Conservation (phyloP, 2,888 invertebrate genomes). For the Apodemia mormo region DNA sequence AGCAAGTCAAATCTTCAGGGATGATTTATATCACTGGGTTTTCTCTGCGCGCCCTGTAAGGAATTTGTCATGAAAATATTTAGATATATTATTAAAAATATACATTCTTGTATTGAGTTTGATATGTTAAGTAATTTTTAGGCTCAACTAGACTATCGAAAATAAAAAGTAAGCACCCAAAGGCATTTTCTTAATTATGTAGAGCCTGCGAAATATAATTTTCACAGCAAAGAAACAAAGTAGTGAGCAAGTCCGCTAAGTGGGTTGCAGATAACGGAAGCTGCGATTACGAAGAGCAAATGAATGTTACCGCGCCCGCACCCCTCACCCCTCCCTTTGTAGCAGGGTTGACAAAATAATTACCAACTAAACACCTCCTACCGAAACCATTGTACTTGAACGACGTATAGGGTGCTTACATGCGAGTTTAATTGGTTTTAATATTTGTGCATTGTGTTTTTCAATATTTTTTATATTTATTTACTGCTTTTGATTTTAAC, state of each 20-base stretch:
- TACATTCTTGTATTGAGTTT: no score
- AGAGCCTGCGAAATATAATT: slow-evolving; percentile 39
- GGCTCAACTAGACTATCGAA: neutral
- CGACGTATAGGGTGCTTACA: neutral
- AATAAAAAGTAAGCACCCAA: slow-evolving; percentile 21
- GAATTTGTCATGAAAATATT: no score
- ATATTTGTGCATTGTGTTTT: neutral
- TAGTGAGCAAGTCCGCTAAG: slow-evolving; percentile 55
- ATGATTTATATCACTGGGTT: no score
- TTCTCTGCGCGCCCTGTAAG: no score
- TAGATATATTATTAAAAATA: no score
- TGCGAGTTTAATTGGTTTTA: neutral
- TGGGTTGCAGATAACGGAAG: slow-evolving; percentile 64
- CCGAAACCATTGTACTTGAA: slow-evolving; percentile 2
- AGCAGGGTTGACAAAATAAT: slow-evolving; percentile 47
- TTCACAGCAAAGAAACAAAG: slow-evolving; percentile 40
- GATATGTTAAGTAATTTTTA: no score
- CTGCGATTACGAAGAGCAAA: slow-evolving; percentile 62
- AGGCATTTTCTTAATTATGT: slow-evolving; percentile 37
- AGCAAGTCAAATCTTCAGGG: no score
- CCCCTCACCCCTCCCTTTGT: slow-evolving; percentile 39
- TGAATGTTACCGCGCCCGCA: slow-evolving; percentile 54
- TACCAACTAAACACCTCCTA: slow-evolving; percentile 5
- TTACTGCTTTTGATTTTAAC: no score
- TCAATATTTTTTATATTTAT: no score